phyloP scores from a whole-genome alignment of 2,888 invertebrate species.

The Polyommatus icarus region DNA sequence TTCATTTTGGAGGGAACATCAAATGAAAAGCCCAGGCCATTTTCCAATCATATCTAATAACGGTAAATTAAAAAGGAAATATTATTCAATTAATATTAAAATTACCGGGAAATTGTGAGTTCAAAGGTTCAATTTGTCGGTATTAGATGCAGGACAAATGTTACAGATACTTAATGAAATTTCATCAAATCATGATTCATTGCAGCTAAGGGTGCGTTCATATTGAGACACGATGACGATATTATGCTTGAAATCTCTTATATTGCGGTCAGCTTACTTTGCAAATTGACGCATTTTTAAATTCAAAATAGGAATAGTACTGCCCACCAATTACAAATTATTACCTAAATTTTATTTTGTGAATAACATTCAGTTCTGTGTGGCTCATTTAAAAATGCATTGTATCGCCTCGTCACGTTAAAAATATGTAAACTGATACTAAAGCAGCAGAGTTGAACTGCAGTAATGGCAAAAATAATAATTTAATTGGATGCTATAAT shows the following conservation, averaged over 20 bases:
- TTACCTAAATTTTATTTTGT: no score
- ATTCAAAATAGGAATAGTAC: no score
- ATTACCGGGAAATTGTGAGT: conserved; percentile 2
- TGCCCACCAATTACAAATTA: no score
- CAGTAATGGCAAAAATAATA: no score
- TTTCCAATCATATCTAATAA: neutral
- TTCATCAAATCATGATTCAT: conserved; percentile 43
- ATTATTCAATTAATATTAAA: conserved; percentile 15
- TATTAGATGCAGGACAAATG: conserved; percentile 35
- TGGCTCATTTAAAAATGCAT: no score
- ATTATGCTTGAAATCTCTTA: neutral
- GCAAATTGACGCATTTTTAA: no score
- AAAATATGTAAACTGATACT: no score
- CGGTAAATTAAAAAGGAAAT: conserved; percentile 9
- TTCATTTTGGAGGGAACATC: neutral
- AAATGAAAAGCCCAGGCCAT: neutral
- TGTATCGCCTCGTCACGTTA: no score
- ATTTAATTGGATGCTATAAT: no score
- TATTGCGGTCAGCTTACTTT: no score
- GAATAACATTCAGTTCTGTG: no score
- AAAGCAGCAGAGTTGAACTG: no score
- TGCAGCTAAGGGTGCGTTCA: conserved; percentile 40
- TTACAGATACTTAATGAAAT: conserved; percentile 39
- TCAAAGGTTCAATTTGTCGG: conserved; percentile 28
- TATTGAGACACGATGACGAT: neutral